Base-by-base conservation (phyloP, 1,140 invertebrate genomes). In the Caerostris extrusa region DNA sequence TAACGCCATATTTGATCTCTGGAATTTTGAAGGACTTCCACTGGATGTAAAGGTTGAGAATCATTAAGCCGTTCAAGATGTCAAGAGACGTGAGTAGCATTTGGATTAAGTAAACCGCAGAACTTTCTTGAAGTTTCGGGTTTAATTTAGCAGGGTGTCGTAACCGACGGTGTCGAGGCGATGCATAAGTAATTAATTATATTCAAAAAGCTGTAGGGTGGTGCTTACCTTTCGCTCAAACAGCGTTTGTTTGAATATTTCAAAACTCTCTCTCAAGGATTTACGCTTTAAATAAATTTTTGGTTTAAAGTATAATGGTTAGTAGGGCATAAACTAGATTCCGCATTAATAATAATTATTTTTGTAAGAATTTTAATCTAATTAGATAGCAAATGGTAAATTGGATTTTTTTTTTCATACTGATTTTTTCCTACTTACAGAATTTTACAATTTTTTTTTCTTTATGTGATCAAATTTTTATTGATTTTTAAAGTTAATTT, bases 1-100 rank as follows among this genome's bases (percentile, higher is more conserved):
- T 90, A 61, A 77, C 71, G 69, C 71, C 89, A 58, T 90, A 90
- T 90, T 90, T 90, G 89, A 90, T 90, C n/a, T 90, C 10, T 53
- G 58, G 56, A 90, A 61, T 90, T 77, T 90, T 56, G 61, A 71
- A 81, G 69, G 69, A 58, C 69, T 19, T 69, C 14, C 14, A 50
- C 17, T 12, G 60, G 89, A 81, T 5, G 71, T 17, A 34, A 34
- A 57, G 8, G 12, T 69, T 50, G 85, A 64, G 58, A 87, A 87
- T 87, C 85, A 87, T 87, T 87, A 90, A 90, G 87, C 61, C 17
- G 87, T 34, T 90, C 19, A 81, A 60, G 89, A 90, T 90, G 69
- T 58, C 69, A 81, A 60, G 89, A 50, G 14, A 1, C 12, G n/a
- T 50, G 53, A 55, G 58, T 50, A 53, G 53, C 69, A 34, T 12